phyloP scores from a whole-genome alignment of 2,888 invertebrate species.

The Drosophila neotestacea region DNA sequence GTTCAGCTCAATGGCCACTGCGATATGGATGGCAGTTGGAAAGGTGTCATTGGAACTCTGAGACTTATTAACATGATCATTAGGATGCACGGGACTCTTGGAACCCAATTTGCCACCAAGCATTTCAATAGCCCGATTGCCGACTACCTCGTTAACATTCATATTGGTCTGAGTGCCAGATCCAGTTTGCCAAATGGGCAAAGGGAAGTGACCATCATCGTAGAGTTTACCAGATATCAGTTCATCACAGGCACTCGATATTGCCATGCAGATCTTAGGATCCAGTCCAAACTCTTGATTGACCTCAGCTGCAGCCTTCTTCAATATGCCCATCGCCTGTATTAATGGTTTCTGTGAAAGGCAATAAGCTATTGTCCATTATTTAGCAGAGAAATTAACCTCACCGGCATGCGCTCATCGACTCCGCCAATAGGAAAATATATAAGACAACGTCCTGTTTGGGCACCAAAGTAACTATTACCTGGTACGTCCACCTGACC shows the following conservation, averaged over 20 bases:
- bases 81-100: slow-evolving; percentile 97
- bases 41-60: slow-evolving; percentile 99
- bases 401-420: slow-evolving; percentile 96
- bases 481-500: slow-evolving; percentile 96
- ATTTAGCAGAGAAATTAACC: neutral
- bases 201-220: slow-evolving; percentile 96
- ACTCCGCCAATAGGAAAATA: slow-evolving; percentile 98
- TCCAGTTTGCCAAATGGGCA: slow-evolving; percentile 99
- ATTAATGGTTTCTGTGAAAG: slow-evolving; percentile 91
- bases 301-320: slow-evolving; percentile 97
- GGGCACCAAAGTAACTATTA: slow-evolving; percentile 97
- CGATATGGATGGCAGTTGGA: slow-evolving; percentile 99
- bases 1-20: slow-evolving; percentile 94
- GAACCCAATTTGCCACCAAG: slow-evolving; percentile 95
- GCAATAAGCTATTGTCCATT: neutral
- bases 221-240: slow-evolving; percentile 96
- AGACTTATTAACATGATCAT: slow-evolving; percentile 99
- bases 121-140: slow-evolving; percentile 95
- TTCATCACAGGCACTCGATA: slow-evolving; percentile 95
- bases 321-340: slow-evolving; percentile 96
- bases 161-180: slow-evolving; percentile 99
- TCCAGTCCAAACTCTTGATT: slow-evolving; percentile 96
- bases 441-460: slow-evolving; percentile 95
- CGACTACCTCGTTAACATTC: slow-evolving; percentile 97
- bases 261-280: slow-evolving; percentile 92